phyloP scores from a whole-genome alignment of 2,113 vertebrate species.

The Paracanthobrama guichenoti region DNA sequence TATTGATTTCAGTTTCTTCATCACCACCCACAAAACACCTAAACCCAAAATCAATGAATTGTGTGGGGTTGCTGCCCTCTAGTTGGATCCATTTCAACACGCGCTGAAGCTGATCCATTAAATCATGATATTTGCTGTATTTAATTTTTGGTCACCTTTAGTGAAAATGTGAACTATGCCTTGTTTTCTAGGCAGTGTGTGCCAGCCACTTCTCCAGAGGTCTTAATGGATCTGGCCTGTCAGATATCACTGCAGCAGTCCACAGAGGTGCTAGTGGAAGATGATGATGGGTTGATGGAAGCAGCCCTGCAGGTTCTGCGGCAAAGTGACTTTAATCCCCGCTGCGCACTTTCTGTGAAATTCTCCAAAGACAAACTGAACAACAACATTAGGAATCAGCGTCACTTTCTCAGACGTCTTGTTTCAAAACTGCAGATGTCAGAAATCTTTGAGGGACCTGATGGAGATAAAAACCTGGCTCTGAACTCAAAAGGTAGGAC shows the following conservation, averaged over 20 bases:
- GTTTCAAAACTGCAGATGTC: slow-evolving; percentile 68
- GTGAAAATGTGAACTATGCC: neutral
- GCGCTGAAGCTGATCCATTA: neutral
- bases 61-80: neutral
- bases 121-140: neutral
- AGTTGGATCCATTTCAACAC: neutral
- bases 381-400: slow-evolving; percentile 41
- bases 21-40: neutral
- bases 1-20: neutral
- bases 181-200: slow-evolving; percentile 68
- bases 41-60: neutral
- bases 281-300: slow-evolving; percentile 72
- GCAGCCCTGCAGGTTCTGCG: slow-evolving; percentile 81
- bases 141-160: neutral
- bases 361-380: slow-evolving; percentile 61
- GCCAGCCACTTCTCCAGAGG: slow-evolving; percentile 66
- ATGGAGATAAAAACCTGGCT: slow-evolving; percentile 68
- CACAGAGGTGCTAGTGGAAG: slow-evolving; percentile 75
- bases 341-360: slow-evolving; percentile 76
- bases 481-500: slow-evolving; percentile 68
- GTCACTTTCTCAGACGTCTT: slow-evolving; percentile 69
- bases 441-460: slow-evolving; percentile 71
- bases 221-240: slow-evolving; percentile 77
- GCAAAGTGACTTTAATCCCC: slow-evolving; percentile 80
- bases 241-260: slow-evolving; percentile 74